Conservation (phyloP, 2,113 vertebrate species). For the Poeciliopsis prolifica region DNA sequence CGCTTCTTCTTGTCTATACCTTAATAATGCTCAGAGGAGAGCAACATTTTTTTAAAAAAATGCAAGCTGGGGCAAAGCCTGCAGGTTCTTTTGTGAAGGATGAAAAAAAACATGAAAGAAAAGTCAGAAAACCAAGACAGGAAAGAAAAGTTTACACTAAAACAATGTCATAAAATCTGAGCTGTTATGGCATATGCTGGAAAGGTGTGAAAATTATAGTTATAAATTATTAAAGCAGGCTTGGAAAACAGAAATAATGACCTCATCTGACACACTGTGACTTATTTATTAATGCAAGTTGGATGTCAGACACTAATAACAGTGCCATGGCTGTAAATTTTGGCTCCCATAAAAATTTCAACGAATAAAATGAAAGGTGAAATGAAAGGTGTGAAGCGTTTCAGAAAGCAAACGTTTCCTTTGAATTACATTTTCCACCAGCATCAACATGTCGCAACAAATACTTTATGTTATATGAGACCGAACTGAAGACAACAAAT, state of each 20-base stretch:
- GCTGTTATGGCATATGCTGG: not conserved
- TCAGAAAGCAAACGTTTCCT: constrained; percentile 13
- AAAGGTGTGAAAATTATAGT: not conserved
- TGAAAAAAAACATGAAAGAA: constrained; percentile 1
- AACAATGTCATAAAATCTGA: constrained; percentile 18
- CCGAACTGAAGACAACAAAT: not conserved
- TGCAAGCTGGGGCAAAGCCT: constrained; percentile 32
- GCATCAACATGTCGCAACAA: not conserved
- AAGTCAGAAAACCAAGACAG: constrained; percentile 14
- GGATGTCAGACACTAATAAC: not conserved
- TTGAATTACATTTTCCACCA: constrained; percentile 1
- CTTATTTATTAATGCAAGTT: not conserved
- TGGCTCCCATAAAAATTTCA: not conserved
- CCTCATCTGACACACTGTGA: not conserved
- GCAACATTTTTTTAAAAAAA: not conserved
- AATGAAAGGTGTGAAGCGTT: constrained; percentile 21
- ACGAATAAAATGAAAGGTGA: constrained; percentile 12
- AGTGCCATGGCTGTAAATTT: constrained; percentile 14
- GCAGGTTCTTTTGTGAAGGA: not conserved
- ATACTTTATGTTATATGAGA: not conserved
- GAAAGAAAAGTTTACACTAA: constrained; percentile 2
- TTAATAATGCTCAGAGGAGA: constrained; percentile 21
- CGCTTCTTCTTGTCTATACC: constrained; percentile 29
- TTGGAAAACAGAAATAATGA: not conserved
- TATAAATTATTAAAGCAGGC: not conserved